Evolutionary conservation across 2,888 invertebrate genomes (phyloP).

Genomic region (Emesis furor): DNA sequence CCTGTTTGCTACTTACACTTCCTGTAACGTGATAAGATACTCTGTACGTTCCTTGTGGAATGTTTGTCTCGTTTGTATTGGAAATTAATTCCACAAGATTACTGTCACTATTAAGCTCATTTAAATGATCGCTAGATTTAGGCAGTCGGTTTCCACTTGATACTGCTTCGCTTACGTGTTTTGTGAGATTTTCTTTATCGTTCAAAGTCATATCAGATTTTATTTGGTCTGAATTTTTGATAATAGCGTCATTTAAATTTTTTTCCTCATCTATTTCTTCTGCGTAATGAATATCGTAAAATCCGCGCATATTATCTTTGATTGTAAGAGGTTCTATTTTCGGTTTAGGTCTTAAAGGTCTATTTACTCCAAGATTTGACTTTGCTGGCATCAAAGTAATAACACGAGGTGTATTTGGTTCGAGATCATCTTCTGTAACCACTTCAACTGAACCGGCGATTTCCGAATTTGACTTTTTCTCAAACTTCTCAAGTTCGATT

Average conservation of each 20-base stretch:
- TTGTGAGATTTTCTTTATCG: constrained; percentile 71
- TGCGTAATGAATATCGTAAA: constrained; percentile 12
- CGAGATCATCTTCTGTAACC: constrained; percentile 86
- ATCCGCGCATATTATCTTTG: constrained; percentile 79
- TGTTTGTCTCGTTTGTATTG: constrained; percentile 76
- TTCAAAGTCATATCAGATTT: constrained; percentile 77
- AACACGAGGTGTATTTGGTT: constrained; percentile 85
- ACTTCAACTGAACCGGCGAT: constrained; percentile 88
- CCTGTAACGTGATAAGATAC: constrained; percentile 90
- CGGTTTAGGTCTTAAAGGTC: constrained; percentile 94
- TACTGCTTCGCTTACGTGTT: constrained; percentile 57
- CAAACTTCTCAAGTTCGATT: constrained; percentile 72
- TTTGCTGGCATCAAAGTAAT: constrained; percentile 95
- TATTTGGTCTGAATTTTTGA: constrained; percentile 74
- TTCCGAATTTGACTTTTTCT: constrained; percentile 82
- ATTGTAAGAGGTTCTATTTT: constrained; percentile 83
- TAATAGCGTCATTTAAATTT: constrained; percentile 73
- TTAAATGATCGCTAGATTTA: constrained; percentile 85
- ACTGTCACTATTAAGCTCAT: constrained; percentile 68
- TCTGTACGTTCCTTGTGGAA: constrained; percentile 88
- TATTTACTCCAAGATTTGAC: constrained; percentile 95
- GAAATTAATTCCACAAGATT: constrained; percentile 52
- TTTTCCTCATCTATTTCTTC: constrained; percentile 70
- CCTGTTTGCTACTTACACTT: constrained; percentile 89
- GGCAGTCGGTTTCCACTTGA: constrained; percentile 84